A percentile compares a stretch with the other conserved stretches of the same genome.
phyloP scores from a whole-genome alignment of 2,113 vertebrate genomes.

The Petroica traversi region DNA sequence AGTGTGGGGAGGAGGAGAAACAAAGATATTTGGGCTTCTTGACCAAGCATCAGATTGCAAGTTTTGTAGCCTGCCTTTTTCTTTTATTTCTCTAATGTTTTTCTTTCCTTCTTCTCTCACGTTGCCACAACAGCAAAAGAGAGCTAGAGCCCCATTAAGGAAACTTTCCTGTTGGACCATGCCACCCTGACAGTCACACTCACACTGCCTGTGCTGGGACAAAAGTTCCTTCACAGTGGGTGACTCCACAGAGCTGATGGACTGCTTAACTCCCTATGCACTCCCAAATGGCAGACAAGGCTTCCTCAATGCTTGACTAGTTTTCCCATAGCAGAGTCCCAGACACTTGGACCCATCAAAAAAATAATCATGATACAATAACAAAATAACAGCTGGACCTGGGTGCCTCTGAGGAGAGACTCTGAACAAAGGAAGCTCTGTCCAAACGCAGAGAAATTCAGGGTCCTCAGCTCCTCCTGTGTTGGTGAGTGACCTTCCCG shows the following conservation, averaged over 20 bases:
- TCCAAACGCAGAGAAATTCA: neutral
- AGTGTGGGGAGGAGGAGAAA: rapidly evolving
- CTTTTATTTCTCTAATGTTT: neutral
- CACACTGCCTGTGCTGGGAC: neutral
- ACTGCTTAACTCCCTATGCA: neutral
- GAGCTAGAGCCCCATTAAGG: neutral
- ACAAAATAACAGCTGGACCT: neutral
- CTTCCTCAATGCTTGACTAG: neutral
- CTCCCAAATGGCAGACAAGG: neutral
- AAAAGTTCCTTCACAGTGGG: rapidly evolving
- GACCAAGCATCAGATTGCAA: neutral
- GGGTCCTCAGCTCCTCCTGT: neutral
- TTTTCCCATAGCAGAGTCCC: neutral
- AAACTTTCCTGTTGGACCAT: neutral
- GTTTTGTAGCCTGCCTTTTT: neutral
- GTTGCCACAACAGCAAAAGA: neutral
- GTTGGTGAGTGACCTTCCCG: neutral
- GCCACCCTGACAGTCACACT: neutral
- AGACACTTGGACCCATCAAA: neutral
- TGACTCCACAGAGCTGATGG: neutral
- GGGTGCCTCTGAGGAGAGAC: neutral
- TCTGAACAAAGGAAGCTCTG: neutral
- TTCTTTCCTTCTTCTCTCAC: neutral
- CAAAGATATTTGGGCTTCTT: neutral
- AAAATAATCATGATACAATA: neutral